Conservation (phyloP, 2,113 vertebrate genomes). For the Thamnophis sirtalis region DNA sequence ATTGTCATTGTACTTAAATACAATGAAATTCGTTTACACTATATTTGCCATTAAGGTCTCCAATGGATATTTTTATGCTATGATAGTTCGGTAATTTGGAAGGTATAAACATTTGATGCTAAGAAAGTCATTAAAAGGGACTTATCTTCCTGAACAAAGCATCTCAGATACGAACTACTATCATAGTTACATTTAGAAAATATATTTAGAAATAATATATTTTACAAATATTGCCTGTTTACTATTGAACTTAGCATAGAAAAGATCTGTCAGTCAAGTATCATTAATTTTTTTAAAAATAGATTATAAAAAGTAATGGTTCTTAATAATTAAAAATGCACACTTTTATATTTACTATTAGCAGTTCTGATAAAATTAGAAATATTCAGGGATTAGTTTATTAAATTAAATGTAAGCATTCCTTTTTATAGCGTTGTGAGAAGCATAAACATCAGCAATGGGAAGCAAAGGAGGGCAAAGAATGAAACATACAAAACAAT, state of each 20-base stretch:
- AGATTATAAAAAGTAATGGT: neutral
- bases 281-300: neutral
- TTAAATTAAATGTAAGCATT: neutral
- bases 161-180: neutral
- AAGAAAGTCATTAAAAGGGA: neutral
- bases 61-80: neutral
- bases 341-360: neutral
- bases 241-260: neutral
- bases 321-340: constrained; percentile 15
- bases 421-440: neutral
- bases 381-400: neutral
- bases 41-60: neutral
- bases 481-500: neutral
- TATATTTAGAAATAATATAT: neutral
- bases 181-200: neutral
- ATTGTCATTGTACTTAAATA: no score
- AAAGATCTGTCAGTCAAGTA: neutral
- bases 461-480: neutral
- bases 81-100: neutral
- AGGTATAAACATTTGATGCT: neutral
- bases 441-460: neutral
- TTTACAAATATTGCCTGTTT: neutral
- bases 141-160: neutral
- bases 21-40: neutral
- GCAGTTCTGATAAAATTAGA: neutral